Base-by-base conservation (phyloP, 2,797 vertebrate genomes). In the Ctenochaetus hawaiiensis region DNA sequence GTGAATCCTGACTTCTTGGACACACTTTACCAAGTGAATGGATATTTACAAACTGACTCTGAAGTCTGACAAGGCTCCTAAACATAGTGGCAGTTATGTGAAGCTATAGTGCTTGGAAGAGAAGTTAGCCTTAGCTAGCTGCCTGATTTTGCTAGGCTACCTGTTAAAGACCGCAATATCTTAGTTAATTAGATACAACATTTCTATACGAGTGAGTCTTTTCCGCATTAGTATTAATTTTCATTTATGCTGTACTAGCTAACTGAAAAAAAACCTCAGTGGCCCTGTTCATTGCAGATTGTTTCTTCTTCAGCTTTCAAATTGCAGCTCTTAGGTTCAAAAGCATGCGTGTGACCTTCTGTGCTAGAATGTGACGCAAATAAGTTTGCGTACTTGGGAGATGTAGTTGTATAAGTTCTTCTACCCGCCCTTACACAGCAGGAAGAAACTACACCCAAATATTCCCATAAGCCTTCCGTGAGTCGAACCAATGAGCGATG, bases 341-440 rank as follows among this genome's bases (percentile, higher is more conserved):
- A 88, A 67, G 8, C 91, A 92, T 87, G 89, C 89, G 66, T 93
- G 64, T 92, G 93, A 95, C 95, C 94, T 94, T 94, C 90, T 80
- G 6, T 14, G 56, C 43, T 71, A 66, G 48, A 20, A 18, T 16
- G 16, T 17, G 22, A 68, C 8, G 34, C 43, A 13, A 7, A 4
- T 6, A 0, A 0, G 14, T 16, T 22, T 0, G 1, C 1, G 5
- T 4, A 47, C 13, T 1, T 58, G 93, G 94, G 93, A 93, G 67
- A 43, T 91, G 94, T 92, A 93, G 94, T 95, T 82, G 66, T 10
- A 2, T 1, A 22, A 0, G 0, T 2, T 1, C 0, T 0, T 60
- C 8, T 0, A 22, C 22, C 0, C 2, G n/a, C 1, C 1, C 0
- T n/a, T 47, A n/a, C 18, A 53, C 12, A 26, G 48, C 48, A 14